phyloP scores from a whole-genome alignment of 2,113 vertebrate genomes.

The Amphiprion ocellaris region DNA sequence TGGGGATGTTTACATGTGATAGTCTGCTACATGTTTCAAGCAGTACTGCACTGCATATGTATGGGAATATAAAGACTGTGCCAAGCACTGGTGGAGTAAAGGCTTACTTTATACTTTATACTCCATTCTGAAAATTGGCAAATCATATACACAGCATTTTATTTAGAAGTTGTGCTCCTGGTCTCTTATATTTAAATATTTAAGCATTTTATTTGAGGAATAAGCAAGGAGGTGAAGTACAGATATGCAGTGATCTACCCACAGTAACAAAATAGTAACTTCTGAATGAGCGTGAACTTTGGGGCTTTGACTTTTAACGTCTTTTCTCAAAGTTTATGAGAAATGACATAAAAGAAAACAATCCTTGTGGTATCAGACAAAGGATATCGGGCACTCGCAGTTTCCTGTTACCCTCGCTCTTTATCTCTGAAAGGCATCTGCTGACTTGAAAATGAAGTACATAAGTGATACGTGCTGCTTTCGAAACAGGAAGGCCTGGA shows the following conservation, averaged over 20 bases:
- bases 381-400: background rate
- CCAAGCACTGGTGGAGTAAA: conserved; percentile 21
- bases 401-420: conserved; percentile 16
- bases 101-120: background rate
- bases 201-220: no score
- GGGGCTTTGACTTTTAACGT: background rate
- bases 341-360: no score
- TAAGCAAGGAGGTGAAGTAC: background rate
- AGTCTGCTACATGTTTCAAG: conserved; percentile 44
- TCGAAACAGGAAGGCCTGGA: conserved; percentile 59
- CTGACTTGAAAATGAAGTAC: conserved; percentile 20
- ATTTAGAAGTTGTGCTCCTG: no score
- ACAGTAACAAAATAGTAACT: background rate
- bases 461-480: background rate
- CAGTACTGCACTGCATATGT: background rate
- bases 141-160: no score
- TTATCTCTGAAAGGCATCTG: conserved; percentile 32
- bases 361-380: no score
- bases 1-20: conserved; percentile 36
- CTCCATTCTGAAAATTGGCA: no score
- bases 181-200: no score
- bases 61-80: conserved; percentile 46
- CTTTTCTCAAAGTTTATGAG: background rate
- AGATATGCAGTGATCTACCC: background rate
- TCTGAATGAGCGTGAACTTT: background rate